Evolutionary conservation across 1,140 invertebrate genomes (phyloP).

Genomic region (Pseudomyrmex dendroicus): DNA sequence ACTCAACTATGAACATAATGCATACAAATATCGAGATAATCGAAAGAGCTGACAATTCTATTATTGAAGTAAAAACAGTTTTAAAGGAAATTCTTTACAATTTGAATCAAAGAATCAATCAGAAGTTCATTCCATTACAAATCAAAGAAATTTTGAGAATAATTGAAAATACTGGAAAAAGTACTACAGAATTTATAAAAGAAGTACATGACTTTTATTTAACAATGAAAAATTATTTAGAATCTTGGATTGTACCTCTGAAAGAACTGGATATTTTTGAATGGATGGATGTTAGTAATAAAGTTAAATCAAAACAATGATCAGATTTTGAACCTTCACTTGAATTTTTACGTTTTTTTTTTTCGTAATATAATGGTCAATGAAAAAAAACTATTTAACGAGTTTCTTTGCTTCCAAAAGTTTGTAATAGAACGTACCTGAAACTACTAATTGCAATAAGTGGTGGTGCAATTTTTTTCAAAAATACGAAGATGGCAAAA

Average conservation of each 20-base stretch:
- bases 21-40: not conserved
- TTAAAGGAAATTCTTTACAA: not conserved
- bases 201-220: too few species aligned
- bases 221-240: constrained; percentile 2
- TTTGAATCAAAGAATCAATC: constrained; percentile 5
- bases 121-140: constrained; percentile 18
- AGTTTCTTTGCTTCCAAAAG: constrained; percentile 23
- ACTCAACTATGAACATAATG: constrained; percentile 7
- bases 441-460: not conserved
- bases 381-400: constrained; percentile 15
- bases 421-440: not conserved
- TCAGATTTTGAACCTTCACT: not conserved
- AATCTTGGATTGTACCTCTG: not conserved
- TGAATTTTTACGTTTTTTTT: constrained; percentile 11
- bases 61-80: not conserved
- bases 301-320: not conserved
- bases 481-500: constrained; percentile 3
- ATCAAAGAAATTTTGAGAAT: constrained; percentile 10
- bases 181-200: not conserved
- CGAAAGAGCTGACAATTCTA: constrained; percentile 1
- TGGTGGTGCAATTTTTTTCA: constrained; percentile 6
- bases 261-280: not conserved
- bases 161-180: constrained; percentile 8
- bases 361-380: not conserved
- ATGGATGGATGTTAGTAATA: constrained; percentile 5